A percentile compares a stretch with the other conserved stretches of the same genome.
These are phyloP conservation scores for Rhinolophus ferrumequinum DNA, from an alignment of 2,113 vertebrate genomes.

Conservation along the genomic window DNA sequence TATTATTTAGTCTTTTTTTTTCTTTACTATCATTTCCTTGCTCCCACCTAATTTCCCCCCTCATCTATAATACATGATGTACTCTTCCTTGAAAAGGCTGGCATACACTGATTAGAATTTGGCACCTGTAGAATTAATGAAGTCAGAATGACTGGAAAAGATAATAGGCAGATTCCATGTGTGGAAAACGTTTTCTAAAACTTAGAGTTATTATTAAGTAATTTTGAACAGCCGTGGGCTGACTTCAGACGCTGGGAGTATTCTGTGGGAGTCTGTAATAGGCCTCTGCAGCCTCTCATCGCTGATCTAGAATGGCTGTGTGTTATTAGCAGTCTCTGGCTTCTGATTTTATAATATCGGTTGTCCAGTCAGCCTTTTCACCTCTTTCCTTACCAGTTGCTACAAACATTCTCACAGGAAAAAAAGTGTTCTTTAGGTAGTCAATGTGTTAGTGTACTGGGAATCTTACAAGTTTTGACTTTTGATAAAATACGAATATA, in stretches of 20 bases:
- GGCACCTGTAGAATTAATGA: not conserved
- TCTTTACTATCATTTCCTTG: not conserved
- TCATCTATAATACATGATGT: not conserved
- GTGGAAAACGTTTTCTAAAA: not conserved
- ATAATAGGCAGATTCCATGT: not conserved
- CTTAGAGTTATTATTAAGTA: not conserved
- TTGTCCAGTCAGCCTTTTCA: not conserved
- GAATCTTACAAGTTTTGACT: conserved; percentile 17
- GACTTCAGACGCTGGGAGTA: not conserved
- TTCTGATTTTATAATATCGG: not conserved
- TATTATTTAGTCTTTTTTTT: not conserved
- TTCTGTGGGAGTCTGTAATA: not conserved
- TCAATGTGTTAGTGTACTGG: not conserved
- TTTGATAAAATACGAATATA: not conserved
- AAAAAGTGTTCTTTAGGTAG: not conserved
- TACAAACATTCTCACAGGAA: not conserved
- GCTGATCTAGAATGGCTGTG: not conserved
- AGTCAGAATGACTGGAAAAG: conserved; percentile 16
- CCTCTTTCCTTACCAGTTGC: not conserved
- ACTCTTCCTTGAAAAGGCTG: not conserved
- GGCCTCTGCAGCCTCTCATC: not conserved
- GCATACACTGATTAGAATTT: not conserved
- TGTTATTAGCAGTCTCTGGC: not conserved
- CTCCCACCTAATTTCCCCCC: not conserved
- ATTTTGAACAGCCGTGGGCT: not conserved